These are phyloP conservation scores for Ips nitidus DNA, from an alignment of 1,140 invertebrate species.

Conservation along the genomic window DNA sequence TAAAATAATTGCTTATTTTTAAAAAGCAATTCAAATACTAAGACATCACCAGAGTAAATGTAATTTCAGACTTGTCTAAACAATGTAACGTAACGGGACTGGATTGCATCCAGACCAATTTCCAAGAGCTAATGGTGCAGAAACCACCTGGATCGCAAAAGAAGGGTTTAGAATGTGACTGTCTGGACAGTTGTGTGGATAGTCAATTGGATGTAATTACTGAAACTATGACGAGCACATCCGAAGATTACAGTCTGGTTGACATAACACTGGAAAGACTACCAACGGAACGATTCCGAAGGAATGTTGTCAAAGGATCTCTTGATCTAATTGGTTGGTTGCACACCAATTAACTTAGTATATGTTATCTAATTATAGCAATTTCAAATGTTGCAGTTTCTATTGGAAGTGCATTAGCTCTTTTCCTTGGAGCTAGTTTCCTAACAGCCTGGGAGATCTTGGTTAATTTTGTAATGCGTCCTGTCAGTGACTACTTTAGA, in stretches of 20 bases:
- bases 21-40: neutral
- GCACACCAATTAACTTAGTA: neutral
- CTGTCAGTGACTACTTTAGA: conserved; percentile 12
- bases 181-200: conserved; percentile 59
- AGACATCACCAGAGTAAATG: neutral
- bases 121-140: conserved; percentile 62
- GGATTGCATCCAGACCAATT: conserved; percentile 62
- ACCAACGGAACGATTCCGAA: conserved; percentile 55
- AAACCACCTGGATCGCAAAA: conserved; percentile 53
- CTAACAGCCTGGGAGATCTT: conserved; percentile 57
- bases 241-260: conserved; percentile 46
- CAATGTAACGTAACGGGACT: conserved; percentile 62
- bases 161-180: conserved; percentile 52
- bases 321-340: conserved; percentile 55
- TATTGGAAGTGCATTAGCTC: conserved; percentile 55
- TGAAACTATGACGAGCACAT: conserved; percentile 45
- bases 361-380: conserved; percentile 5
- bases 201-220: conserved; percentile 52
- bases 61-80: conserved; percentile 26
- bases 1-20: conserved; percentile 38
- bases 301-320: conserved; percentile 56
- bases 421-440: conserved; percentile 58
- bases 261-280: conserved; percentile 51
- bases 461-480: conserved; percentile 52
- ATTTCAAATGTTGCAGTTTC: conserved; percentile 50